These are phyloP conservation scores for Pectinophora gossypiella DNA, from an alignment of 1,140 invertebrate genomes.

Conservation along the genomic window DNA sequence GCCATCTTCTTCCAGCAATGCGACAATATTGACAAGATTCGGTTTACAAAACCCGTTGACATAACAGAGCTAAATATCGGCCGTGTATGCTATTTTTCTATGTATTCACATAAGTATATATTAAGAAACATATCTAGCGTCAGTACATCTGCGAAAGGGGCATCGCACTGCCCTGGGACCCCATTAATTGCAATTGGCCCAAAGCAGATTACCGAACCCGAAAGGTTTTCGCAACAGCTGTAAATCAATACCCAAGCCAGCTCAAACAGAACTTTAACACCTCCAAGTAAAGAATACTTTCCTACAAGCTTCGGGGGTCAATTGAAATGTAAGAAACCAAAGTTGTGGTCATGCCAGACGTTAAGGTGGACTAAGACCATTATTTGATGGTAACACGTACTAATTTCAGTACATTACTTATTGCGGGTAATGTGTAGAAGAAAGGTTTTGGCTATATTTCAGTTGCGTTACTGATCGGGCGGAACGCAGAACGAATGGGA, in stretches of 20 bases:
- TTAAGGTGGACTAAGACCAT: constrained; percentile 30
- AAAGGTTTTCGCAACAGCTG: constrained; percentile 45
- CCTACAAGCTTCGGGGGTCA: constrained; percentile 14
- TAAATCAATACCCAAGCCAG: background rate
- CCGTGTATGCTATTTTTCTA: no score
- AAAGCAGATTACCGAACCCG: constrained; percentile 59
- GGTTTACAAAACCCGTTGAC: no score
- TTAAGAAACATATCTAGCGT: constrained; percentile 23
- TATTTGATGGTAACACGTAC: constrained; percentile 45
- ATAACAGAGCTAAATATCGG: no score
- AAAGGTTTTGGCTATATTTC: background rate
- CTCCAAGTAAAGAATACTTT: background rate
- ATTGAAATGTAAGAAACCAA: constrained; percentile 44
- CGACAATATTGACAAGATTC: no score
- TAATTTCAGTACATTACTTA: constrained; percentile 39
- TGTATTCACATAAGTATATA: no score
- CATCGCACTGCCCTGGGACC: constrained; percentile 26
- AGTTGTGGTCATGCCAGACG: constrained; percentile 37
- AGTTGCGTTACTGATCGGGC: no score
- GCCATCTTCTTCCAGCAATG: no score
- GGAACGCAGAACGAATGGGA: no score
- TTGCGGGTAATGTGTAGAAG: background rate
- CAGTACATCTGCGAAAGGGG: constrained; percentile 25
- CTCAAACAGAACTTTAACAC: background rate
- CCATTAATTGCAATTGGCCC: constrained; percentile 64